Base-by-base conservation (phyloP, 37 sponge, comb jelly and placozoan genomes). In the Lycopodina hypogea region DNA sequence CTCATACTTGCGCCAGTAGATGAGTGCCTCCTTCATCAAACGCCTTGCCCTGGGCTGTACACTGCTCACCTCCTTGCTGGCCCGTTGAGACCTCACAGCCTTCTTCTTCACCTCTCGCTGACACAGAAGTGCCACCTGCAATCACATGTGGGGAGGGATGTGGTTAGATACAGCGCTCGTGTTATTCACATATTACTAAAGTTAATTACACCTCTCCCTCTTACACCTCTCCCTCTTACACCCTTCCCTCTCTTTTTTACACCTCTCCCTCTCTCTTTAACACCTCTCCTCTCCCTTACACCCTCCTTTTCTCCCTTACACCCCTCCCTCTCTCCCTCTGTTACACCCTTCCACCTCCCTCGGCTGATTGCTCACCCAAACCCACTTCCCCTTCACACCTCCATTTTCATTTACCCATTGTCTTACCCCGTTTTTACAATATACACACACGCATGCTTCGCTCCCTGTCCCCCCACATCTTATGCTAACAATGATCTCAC, bases 1-100 rank as follows among this genome's bases (percentile, higher is more conserved):
- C 86, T 96, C 96, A 42, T 90, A 93, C 73, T 71, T 89, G 62
- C 74, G 41, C 96, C 96, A 96, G 86, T 87, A 96, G 56, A 80
- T 73, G 52, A 94, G 80, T 8, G 94, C 94, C 78, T 96, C 96
- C 52, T 71, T 87, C 75, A 87, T 84, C 57, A 96, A 71, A 36
- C 92, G 64, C 21, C 85, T 61, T 29, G 91, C 93, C 34, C 94
- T 48, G 7, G 90, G 86, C 74, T 85, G 87, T 6, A 87, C 71
- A 74, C 75, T 66, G 57, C 70, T 68, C 32, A 50, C 69, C 55
- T 94, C 95, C 73, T 91, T 94, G 82, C 86, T 80, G 6, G 69
- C 48, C 48, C 76, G 71, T 68, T 84, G 89, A 21, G 93, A 91
- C 64, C 71, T 84, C 37, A 41, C 35, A 23, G 86, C 89, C 19